Conservation (phyloP, 2,797 vertebrate species). For the Salarias fasciatus region DNA sequence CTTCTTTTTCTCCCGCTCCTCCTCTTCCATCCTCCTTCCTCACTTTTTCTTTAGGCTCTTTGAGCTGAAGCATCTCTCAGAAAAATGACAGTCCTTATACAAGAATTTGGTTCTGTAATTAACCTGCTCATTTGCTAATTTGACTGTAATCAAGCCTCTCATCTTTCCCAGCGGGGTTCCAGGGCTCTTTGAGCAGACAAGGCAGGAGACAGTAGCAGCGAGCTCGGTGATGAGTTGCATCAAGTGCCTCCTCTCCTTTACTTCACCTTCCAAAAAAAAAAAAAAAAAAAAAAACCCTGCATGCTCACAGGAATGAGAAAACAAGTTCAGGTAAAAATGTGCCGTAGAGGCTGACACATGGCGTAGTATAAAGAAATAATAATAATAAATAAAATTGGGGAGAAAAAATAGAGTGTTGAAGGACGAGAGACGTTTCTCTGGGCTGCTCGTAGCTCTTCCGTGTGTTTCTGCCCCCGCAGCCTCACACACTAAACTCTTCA, state of each 20-base stretch:
- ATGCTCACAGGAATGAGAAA: conserved; percentile 41
- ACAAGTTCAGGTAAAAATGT: conserved; percentile 39
- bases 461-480: conserved; percentile 47
- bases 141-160: conserved; percentile 83
- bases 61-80: conserved; percentile 59
- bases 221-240: conserved; percentile 68
- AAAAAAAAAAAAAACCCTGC: neutral
- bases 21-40: conserved; percentile 20
- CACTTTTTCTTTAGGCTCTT: conserved; percentile 54
- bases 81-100: conserved; percentile 74
- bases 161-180: conserved; percentile 77
- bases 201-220: conserved; percentile 65
- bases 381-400: too few species aligned
- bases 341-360: conserved; percentile 46
- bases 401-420: conserved; percentile 37
- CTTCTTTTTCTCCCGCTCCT: conserved; percentile 30
- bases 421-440: conserved; percentile 54
- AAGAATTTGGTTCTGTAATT: conserved; percentile 78
- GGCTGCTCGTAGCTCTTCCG: conserved; percentile 54
- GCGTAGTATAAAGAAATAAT: conserved; percentile 25
- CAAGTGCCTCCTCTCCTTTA: conserved; percentile 65
- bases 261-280: conserved; percentile 53
- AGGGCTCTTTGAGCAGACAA: conserved; percentile 66
- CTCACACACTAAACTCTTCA: conserved; percentile 38
- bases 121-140: conserved; percentile 84